phyloP scores from a whole-genome alignment of 2,113 vertebrate species.

The Labeo rohita region DNA sequence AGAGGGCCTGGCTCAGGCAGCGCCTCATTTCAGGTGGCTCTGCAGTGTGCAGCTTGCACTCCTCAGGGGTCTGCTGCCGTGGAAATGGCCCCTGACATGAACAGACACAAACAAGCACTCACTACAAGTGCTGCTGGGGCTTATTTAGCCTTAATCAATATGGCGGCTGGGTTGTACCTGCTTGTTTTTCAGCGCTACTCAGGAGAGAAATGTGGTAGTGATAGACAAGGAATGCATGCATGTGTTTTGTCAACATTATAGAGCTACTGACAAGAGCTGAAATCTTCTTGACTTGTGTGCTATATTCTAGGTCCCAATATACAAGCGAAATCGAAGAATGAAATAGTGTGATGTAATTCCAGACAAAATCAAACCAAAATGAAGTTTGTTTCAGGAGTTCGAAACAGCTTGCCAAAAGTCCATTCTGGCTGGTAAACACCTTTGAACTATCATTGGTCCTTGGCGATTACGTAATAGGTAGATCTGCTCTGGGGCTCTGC shows the following conservation, averaged over 20 bases:
- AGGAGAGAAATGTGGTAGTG: constrained; percentile 1
- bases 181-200: constrained; percentile 25
- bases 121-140: constrained; percentile 65
- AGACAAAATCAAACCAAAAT: not conserved
- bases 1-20: constrained; percentile 84
- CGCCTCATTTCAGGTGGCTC: constrained; percentile 78
- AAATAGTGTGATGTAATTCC: not conserved
- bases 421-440: not conserved
- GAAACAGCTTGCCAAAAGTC: not conserved
- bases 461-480: not conserved
- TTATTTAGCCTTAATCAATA: constrained; percentile 66
- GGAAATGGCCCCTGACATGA: constrained; percentile 69
- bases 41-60: constrained; percentile 66
- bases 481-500: not conserved
- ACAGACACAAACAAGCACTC: constrained; percentile 71
- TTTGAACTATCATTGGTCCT: not conserved
- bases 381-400: not conserved
- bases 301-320: not conserved
- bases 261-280: not conserved
- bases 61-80: constrained; percentile 70
- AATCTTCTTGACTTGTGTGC: not conserved
- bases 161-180: constrained; percentile 35
- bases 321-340: not conserved
- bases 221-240: not conserved
- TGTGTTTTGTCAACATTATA: constrained; percentile 23